Base-by-base conservation (phyloP, 2,797 vertebrate species). In the Sitta carolinensis region DNA sequence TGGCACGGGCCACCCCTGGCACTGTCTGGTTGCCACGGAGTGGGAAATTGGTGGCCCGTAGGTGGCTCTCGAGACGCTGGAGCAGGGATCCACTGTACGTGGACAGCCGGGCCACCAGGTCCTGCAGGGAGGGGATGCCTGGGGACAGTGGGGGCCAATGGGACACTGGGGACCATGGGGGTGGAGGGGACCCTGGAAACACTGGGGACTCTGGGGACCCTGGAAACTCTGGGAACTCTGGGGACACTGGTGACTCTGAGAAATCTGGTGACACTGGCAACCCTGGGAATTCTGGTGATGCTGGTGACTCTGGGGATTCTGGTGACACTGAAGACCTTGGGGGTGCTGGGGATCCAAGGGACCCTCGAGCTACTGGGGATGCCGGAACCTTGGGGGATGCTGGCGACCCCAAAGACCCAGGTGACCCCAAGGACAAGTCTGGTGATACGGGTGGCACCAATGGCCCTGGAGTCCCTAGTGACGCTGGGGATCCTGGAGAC, bases 51-150 rank as follows among this genome's bases (percentile, higher is more conserved):
- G 80, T 94, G 20, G 94, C 95, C 64, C 30, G 43, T 20, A 96
- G 95, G 73, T 96, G 94, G 73, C 85, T 96, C 36, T 96, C 95
- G 1, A 96, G 61, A 63, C 94, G 94, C 48, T 96, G 76, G 40
- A 93, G 79, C 68, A 95, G 67, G n/a, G 92, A 80, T 18, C 95
- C 95, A 0, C 89, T 87, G 80, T 96, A 95, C 1, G 88, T 68
- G 27, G 92, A 87, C 19, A 96, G 89, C 2, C 90, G 89, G 25
- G 72, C 61, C 52, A 87, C 59, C 25, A 96, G 76, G 20, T 96
- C 95, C 19, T 94, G 92, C 25, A 94, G 79, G n/a, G 95, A 91
- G 10, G 92, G 95, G 66, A 38, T 64, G n/a, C 32, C 81, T 0
- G 87, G 84, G 48, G 94, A 83, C 72, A 55, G 25, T 1, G 90